Conservation (phyloP, 2,113 vertebrate species). For the Oenanthe oenanthe region DNA sequence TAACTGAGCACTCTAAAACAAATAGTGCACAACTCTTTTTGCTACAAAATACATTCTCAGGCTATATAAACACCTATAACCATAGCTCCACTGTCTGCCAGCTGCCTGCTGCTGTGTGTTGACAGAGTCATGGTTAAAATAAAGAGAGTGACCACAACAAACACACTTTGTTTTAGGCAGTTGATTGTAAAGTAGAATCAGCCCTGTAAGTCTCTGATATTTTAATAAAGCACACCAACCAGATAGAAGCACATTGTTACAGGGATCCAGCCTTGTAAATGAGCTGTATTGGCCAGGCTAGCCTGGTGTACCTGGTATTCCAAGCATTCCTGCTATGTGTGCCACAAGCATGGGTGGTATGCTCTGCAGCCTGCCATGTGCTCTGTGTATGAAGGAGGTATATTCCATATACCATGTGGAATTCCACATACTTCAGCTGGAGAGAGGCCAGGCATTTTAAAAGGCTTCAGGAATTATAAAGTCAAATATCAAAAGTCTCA, state of each 20-base stretch:
- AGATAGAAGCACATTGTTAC: background rate
- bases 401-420: background rate
- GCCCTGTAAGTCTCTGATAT: background rate
- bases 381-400: background rate
- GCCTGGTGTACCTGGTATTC: background rate
- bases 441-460: background rate
- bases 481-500: background rate
- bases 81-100: background rate
- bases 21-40: background rate
- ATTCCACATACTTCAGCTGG: background rate
- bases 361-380: background rate
- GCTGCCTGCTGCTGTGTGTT: background rate
- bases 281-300: background rate
- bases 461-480: background rate
- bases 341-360: accelerated
- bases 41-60: background rate
- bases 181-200: background rate
- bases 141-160: background rate
- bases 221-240: background rate
- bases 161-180: background rate
- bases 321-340: background rate
- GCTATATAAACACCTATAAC: background rate
- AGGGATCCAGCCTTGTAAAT: background rate
- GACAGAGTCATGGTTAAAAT: background rate
- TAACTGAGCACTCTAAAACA: background rate